These are phyloP conservation scores for Oplegnathus fasciatus DNA, from an alignment of 2,113 vertebrate genomes.

Conservation along the genomic window DNA sequence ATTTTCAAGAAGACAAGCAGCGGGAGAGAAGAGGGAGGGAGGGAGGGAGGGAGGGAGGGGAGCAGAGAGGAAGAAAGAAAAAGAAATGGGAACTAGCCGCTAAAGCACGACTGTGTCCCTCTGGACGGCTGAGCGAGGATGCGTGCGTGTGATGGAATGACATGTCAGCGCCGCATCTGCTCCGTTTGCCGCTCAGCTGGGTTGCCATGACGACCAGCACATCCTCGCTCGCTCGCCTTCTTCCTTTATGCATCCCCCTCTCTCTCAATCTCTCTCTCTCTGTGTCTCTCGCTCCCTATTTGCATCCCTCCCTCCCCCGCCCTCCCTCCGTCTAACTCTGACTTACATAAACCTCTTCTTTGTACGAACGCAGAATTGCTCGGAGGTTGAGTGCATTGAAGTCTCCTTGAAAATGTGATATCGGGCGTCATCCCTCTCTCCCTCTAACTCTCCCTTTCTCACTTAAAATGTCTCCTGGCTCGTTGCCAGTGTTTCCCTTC, in stretches of 20 bases:
- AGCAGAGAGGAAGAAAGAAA: neutral
- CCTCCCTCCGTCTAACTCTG: slow-evolving; percentile 29
- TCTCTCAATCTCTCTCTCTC: no score
- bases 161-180: slow-evolving; percentile 72
- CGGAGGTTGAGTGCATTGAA: slow-evolving; percentile 43
- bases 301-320: neutral
- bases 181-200: slow-evolving; percentile 66
- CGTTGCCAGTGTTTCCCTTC: slow-evolving; percentile 14
- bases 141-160: slow-evolving; percentile 71
- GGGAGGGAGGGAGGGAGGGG: neutral
- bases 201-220: slow-evolving; percentile 74
- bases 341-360: slow-evolving; percentile 76
- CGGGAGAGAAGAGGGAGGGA: neutral
- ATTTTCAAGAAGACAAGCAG: slow-evolving; percentile 45
- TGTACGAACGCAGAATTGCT: slow-evolving; percentile 38
- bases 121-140: slow-evolving; percentile 16
- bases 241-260: slow-evolving; percentile 32
- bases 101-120: slow-evolving; percentile 8
- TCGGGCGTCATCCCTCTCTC: neutral
- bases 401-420: slow-evolving; percentile 55
- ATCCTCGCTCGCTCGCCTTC: slow-evolving; percentile 47
- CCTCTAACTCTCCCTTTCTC: neutral
- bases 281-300: neutral
- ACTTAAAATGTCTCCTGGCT: slow-evolving; percentile 53
- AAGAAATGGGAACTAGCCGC: slow-evolving; percentile 18